Percentiles rank a stretch among this genome's conserved stretches.
phyloP scores from a whole-genome alignment of 2,113 vertebrate species.

The Corythaeola cristata region DNA sequence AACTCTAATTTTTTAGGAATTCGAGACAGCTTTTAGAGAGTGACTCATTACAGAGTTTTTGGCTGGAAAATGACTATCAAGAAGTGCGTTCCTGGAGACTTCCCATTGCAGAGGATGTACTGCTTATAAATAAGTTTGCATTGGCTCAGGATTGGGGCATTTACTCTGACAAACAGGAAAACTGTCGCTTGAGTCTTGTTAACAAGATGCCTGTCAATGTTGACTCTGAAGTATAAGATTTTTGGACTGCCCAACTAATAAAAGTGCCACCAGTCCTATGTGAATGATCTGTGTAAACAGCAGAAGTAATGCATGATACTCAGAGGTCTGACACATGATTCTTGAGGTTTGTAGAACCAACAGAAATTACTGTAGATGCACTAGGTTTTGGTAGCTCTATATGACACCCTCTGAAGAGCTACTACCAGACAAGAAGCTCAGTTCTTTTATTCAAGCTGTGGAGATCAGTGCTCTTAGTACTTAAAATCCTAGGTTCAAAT shows the following conservation, averaged over 20 bases:
- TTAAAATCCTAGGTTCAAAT: background rate
- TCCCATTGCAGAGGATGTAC: background rate
- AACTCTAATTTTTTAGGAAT: background rate
- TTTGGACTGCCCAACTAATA: background rate
- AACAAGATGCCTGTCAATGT: background rate
- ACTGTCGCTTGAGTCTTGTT: background rate
- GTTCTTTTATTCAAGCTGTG: background rate
- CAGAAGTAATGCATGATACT: background rate
- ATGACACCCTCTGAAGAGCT: background rate
- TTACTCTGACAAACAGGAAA: background rate
- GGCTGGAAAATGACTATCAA: background rate
- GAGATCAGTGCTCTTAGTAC: background rate
- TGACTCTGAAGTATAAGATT: background rate
- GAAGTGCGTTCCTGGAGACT: background rate
- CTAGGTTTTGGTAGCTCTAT: background rate
- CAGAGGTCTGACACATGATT: background rate
- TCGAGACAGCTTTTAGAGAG: background rate
- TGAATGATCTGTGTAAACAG: background rate
- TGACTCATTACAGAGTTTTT: background rate
- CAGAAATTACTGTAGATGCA: background rate
- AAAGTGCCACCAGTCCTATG: background rate
- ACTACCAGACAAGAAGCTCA: background rate
- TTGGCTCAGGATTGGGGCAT: background rate
- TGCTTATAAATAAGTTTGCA: background rate
- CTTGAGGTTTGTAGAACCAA: background rate